Evolutionary conservation across 2,113 vertebrate genomes (phyloP).

Genomic region (Patagioenas fasciata): DNA sequence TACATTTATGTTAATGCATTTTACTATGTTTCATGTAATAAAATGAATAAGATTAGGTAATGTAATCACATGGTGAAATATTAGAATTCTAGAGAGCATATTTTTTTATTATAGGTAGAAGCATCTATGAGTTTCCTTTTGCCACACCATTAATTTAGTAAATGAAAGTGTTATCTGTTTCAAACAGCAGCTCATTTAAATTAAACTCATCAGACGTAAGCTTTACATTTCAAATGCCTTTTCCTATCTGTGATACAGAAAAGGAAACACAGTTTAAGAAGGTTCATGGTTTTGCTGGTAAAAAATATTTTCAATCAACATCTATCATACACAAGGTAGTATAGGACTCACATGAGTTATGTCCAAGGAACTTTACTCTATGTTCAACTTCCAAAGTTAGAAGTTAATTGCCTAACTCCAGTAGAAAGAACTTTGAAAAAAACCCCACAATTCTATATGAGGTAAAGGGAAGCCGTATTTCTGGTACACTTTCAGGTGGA

Average conservation of each 20-base stretch:
- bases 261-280: slow-evolving; percentile 48
- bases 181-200: slow-evolving; percentile 74
- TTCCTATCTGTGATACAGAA: slow-evolving; percentile 54
- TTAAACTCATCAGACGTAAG: slow-evolving; percentile 67
- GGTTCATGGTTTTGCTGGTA: slow-evolving; percentile 5
- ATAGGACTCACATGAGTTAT: neutral
- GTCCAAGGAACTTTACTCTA: neutral
- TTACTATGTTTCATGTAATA: slow-evolving; percentile 7
- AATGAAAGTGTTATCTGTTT: slow-evolving; percentile 73
- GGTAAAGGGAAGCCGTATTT: neutral
- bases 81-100: slow-evolving; percentile 41
- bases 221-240: slow-evolving; percentile 63
- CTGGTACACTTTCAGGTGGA: neutral
- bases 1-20: slow-evolving; percentile 42
- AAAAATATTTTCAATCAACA: slow-evolving; percentile 43
- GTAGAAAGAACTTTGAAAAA: neutral
- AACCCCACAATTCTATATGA: neutral
- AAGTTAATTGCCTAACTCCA: slow-evolving; percentile 20
- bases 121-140: slow-evolving; percentile 59
- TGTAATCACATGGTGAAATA: slow-evolving; percentile 41
- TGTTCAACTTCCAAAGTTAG: slow-evolving; percentile 5
- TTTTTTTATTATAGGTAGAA: slow-evolving; percentile 48
- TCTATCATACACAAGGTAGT: neutral
- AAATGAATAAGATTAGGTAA: slow-evolving; percentile 55
- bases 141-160: slow-evolving; percentile 63